Base-by-base conservation (phyloP, 2,888 invertebrate genomes). In the Ochropleura plecta region DNA sequence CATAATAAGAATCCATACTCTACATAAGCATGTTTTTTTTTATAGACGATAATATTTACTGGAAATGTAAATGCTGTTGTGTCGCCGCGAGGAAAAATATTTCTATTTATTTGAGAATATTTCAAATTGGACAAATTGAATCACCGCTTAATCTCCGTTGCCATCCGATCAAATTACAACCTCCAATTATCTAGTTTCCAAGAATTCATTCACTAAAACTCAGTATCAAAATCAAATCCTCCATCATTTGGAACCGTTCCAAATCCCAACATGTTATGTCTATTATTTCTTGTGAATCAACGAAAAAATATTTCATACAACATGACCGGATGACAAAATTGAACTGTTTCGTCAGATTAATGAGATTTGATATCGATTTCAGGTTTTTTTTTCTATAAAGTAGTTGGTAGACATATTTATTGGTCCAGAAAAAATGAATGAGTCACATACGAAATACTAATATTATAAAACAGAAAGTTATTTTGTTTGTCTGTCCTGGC, bases 311-410 rank as follows among this genome's bases (percentile, higher is more conserved):
- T 83, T 71, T 62, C 44, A 69, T 49, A 49, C 57, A 55, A 46
- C 57, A 59, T 51, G 51, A 60, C 70, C 53, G 53, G 86, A 79
- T 76, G 86, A 84, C 80, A 83, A 66, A 86, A 84, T 73, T 64
- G 68, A 71, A 48, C 16, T 66, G 67, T 77, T 70, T 64, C 75
- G 73, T 73, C n/a, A 71, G 71, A 79, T 82, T 86, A 76, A 84
- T 86, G 73, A 40, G 69, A 42, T 73, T 66, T 74, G 18, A 76
- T 75, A 84, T 81, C 70, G 81, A 81, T 84, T 81, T 75, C 67
- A 64, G n/a, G 5, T 65, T 81, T 64, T 79, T 55, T 67, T 82
- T 70, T 69, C 63, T 20, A n/a, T 53, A n/a, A 44, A 48, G 30
- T 60, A 18, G 14, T 44, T 72, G 4, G 49, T 69, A 62, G 57